Evolutionary conservation across 2,797 vertebrate genomes (phyloP).

Genomic region (Hydrophis major): DNA sequence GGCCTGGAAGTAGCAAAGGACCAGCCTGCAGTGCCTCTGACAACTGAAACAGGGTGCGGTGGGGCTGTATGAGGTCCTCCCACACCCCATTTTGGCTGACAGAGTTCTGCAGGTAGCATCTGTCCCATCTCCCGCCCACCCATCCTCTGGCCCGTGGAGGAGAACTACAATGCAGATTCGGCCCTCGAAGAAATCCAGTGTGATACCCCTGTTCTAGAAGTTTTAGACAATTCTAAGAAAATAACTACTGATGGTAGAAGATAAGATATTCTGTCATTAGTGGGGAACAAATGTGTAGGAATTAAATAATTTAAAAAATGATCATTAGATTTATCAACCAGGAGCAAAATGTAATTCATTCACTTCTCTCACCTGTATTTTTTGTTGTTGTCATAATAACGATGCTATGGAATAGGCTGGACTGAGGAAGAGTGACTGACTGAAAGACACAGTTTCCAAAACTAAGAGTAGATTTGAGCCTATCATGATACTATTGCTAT

Average conservation of each 20-base stretch:
- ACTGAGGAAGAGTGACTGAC: not conserved
- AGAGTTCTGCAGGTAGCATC: too few species aligned
- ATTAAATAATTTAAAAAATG: not conserved
- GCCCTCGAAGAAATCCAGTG: too few species aligned
- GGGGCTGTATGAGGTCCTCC: too few species aligned
- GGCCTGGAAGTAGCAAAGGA: too few species aligned
- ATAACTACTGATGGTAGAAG: not conserved
- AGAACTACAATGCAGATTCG: too few species aligned
- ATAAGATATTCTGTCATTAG: not conserved
- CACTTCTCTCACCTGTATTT: not conserved
- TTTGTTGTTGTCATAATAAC: not conserved
- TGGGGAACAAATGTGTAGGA: not conserved
- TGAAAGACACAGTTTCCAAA: not conserved
- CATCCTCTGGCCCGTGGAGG: too few species aligned
- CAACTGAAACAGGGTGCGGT: too few species aligned
- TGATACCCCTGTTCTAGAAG: not conserved
- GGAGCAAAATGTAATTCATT: not conserved
- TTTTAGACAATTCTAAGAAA: not conserved
- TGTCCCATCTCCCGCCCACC: too few species aligned
- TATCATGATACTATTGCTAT: not conserved
- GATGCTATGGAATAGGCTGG: not conserved
- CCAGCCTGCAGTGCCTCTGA: too few species aligned
- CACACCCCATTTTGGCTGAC: too few species aligned
- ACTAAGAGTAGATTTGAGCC: not conserved
- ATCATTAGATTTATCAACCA: not conserved